Percentiles rank a stretch among this genome's conserved stretches.
phyloP scores from a whole-genome alignment of 92 coral and sea anemone genomes.

The Palythoa grandis region DNA sequence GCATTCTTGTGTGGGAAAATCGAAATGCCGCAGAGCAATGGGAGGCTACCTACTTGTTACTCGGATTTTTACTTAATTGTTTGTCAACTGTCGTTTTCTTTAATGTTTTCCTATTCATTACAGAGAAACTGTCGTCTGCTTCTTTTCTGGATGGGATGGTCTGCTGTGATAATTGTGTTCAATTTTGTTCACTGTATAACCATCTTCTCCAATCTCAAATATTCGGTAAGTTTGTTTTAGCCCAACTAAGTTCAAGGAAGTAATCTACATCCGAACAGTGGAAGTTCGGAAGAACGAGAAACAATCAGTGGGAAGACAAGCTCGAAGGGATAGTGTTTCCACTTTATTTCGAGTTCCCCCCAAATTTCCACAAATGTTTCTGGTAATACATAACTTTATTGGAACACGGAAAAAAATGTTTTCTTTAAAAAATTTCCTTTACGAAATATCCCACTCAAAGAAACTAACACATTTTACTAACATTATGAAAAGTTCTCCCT shows the following conservation, averaged over 20 bases:
- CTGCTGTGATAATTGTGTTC: constrained; percentile 19
- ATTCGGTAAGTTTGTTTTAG: neutral
- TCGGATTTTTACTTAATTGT: neutral
- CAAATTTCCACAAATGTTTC: no score
- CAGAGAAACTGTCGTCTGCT: constrained; percentile 11
- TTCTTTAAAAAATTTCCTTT: no score
- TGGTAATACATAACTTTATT: no score
- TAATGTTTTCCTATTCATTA: neutral
- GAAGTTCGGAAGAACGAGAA: no score
- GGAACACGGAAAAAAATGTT: no score
- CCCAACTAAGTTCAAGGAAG: neutral
- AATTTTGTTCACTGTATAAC: constrained; percentile 30
- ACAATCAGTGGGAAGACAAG: no score
- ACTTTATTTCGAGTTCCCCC: no score
- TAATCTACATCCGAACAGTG: neutral
- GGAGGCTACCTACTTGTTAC: neutral
- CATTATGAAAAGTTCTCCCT: no score
- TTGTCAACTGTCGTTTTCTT: neutral
- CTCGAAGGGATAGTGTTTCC: no score
- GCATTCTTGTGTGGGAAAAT: no score
- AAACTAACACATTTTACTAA: no score
- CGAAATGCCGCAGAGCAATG: neutral
- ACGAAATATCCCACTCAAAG: no score
- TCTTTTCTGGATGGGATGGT: constrained; percentile 34
- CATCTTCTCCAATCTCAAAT: constrained; percentile 7